phyloP scores from a whole-genome alignment of 2,888 invertebrate genomes.

The Pollenia labialis region DNA sequence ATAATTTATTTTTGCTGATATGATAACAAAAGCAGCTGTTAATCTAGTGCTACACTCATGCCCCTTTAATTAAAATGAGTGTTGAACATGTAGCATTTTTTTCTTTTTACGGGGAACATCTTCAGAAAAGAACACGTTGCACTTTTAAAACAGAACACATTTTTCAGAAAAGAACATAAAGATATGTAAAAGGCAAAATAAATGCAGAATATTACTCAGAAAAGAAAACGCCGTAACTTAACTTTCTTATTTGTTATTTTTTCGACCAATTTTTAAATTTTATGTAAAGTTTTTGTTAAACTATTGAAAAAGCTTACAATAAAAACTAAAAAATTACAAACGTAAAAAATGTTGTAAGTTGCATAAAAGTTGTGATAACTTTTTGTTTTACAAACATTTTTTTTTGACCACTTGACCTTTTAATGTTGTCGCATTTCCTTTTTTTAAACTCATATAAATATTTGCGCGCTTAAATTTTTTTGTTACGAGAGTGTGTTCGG shows the following conservation, averaged over 20 bases:
- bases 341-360: conserved; percentile 8
- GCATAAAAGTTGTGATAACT: conserved; percentile 1
- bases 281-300: conserved; percentile 16
- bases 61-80: too few relatives aligned
- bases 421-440: conserved; percentile 60
- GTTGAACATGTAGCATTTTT: too few relatives aligned
- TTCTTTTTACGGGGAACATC: too few relatives aligned
- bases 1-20: too few relatives aligned
- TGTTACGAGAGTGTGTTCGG: background rate
- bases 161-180: too few relatives aligned
- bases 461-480: conserved; percentile 14
- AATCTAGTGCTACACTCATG: too few relatives aligned
- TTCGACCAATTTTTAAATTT: conserved; percentile 5
- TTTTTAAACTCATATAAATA: conserved; percentile 23
- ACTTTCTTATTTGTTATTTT: conserved; percentile 28
- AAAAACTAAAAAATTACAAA: conserved; percentile 30
- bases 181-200: too few relatives aligned
- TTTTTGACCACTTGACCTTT: conserved; percentile 53
- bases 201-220: too few relatives aligned
- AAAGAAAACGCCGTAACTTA: too few relatives aligned
- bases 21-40: too few relatives aligned
- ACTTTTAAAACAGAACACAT: too few relatives aligned
- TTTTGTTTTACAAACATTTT: conserved; percentile 34
- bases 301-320: background rate
- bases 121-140: too few relatives aligned